These are phyloP conservation scores for Maniola jurtina DNA, from an alignment of 1,140 invertebrate species.

Conservation along the genomic window DNA sequence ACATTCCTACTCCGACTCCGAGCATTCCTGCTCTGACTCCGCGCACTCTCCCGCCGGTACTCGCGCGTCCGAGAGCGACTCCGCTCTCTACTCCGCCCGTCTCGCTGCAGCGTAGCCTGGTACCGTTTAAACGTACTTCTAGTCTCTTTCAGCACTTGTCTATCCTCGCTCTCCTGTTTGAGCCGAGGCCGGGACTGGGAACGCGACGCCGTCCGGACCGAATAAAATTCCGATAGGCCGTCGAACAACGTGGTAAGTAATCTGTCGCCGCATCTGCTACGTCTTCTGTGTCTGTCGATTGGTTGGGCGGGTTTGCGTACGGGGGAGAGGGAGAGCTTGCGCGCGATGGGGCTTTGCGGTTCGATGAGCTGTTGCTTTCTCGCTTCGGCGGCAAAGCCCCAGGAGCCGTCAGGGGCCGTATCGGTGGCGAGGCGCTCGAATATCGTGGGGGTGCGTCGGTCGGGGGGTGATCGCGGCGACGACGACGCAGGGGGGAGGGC, in stretches of 20 bases:
- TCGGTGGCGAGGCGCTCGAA: constrained; percentile 78
- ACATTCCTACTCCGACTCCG: constrained; percentile 6
- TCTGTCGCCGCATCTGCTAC: constrained; percentile 65
- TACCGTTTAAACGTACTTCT: constrained; percentile 68
- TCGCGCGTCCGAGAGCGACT: neutral
- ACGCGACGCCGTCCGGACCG: constrained; percentile 79
- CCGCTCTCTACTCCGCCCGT: constrained; percentile 19
- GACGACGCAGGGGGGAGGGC: constrained; percentile 16
- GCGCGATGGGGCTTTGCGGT: constrained; percentile 1
- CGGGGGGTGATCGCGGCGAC: constrained; percentile 15
- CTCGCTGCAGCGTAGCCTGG: constrained; percentile 47
- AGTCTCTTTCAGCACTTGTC: constrained; percentile 67
- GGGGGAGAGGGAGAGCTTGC: neutral
- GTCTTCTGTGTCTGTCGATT: constrained; percentile 50
- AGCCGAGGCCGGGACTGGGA: constrained; percentile 65
- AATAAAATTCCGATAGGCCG: constrained; percentile 91
- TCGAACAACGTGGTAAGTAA: constrained; percentile 88
- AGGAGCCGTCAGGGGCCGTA: constrained; percentile 78
- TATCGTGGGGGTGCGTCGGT: constrained; percentile 56
- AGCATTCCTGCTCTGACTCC: neutral
- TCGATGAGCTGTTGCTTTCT: constrained; percentile 66
- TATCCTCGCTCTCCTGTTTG: constrained; percentile 32
- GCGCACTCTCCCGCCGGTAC: neutral
- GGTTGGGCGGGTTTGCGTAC: constrained; percentile 36
- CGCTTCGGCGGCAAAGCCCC: constrained; percentile 88